Evolutionary conservation across 2,888 invertebrate species (phyloP).

Genomic region (Agrochola lota): DNA sequence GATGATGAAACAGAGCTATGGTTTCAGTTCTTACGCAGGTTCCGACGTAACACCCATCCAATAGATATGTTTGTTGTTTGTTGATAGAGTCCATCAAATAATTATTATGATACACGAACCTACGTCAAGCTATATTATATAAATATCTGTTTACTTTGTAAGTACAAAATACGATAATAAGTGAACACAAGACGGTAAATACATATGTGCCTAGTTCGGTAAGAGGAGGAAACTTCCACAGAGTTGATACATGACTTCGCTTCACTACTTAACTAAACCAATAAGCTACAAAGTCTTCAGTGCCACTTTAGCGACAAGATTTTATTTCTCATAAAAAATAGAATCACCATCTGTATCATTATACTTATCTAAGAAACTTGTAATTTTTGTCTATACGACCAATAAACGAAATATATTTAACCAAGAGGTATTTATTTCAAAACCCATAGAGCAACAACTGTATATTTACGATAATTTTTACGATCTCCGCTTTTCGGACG

Average conservation of each 20-base stretch:
- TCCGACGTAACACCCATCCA: too few relatives aligned
- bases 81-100: too few relatives aligned
- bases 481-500: constrained; percentile 56
- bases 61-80: too few relatives aligned
- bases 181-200: background rate
- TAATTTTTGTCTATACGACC: constrained; percentile 39
- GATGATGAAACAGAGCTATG: too few relatives aligned
- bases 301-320: constrained; percentile 17
- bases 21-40: too few relatives aligned
- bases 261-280: constrained; percentile 16
- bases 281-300: constrained; percentile 27
- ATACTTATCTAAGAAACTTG: constrained; percentile 43
- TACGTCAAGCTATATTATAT: background rate
- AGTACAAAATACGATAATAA: background rate
- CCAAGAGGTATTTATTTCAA: constrained; percentile 63
- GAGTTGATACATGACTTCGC: background rate
- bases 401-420: constrained; percentile 57
- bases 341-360: constrained; percentile 50
- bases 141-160: background rate
- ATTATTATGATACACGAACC: background rate
- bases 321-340: constrained; percentile 49
- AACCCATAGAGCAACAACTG: constrained; percentile 64
- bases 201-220: background rate
- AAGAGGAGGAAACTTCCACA: background rate
- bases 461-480: constrained; percentile 73